Percentiles rank a stretch among this genome's conserved stretches.
Conservation (phyloP, 2,113 vertebrate genomes). For the Brachirus orientalis region DNA sequence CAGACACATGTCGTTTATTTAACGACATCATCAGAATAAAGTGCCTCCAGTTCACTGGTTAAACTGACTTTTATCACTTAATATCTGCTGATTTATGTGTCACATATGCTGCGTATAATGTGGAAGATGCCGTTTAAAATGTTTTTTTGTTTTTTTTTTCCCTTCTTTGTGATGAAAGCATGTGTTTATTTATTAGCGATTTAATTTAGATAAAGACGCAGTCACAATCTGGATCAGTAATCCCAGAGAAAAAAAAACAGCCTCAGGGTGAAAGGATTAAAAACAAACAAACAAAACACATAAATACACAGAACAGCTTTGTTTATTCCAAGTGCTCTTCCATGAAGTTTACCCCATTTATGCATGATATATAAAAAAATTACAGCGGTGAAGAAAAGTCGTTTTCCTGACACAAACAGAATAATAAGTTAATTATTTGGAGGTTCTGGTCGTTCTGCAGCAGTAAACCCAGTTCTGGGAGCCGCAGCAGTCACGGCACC, state of each 20-base stretch:
- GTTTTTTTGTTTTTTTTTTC: too few species aligned
- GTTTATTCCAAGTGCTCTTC: constrained; percentile 3
- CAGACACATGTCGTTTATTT: too few species aligned
- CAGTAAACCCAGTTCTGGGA: constrained; percentile 78
- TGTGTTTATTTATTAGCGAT: constrained; percentile 46
- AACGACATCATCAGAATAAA: too few species aligned
- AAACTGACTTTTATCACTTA: not conserved
- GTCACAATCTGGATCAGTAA: constrained; percentile 9
- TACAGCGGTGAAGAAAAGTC: constrained; percentile 9
- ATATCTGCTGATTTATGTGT: not conserved
- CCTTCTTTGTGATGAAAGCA: constrained; percentile 17
- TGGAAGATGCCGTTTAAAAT: too few species aligned
- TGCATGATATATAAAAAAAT: constrained; percentile 17
- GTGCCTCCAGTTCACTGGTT: too few species aligned
- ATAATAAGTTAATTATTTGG: constrained; percentile 50
- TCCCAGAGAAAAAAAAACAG: constrained; percentile 44
- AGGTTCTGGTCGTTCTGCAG: constrained; percentile 66
- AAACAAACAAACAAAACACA: constrained; percentile 53
- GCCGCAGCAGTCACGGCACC: constrained; percentile 84
- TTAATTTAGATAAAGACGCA: constrained; percentile 7
- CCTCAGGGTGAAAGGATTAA: constrained; percentile 17
- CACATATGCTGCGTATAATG: not conserved
- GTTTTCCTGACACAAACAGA: not conserved
- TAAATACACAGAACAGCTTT: constrained; percentile 47
- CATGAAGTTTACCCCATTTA: constrained; percentile 14